A percentile compares a stretch with the other conserved stretches of the same genome.
phyloP scores from a whole-genome alignment of 53 echinoderm and acorn worm genomes.

The Hippasteria phrygiana region DNA sequence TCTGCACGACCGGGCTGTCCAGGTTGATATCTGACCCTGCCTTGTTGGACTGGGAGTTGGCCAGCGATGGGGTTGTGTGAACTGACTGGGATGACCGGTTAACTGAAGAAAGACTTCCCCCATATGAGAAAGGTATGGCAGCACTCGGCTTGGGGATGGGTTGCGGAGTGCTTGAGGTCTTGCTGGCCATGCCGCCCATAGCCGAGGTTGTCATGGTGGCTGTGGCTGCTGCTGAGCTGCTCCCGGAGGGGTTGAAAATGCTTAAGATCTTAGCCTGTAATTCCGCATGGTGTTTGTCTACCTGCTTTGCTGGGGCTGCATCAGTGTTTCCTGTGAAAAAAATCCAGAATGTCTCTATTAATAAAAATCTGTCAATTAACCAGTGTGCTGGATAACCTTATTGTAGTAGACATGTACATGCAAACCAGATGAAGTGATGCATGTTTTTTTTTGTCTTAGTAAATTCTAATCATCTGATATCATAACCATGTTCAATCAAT shows the following conservation, averaged over 20 bases:
- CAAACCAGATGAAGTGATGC: too few relatives aligned
- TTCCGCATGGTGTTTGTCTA: conserved; percentile 50
- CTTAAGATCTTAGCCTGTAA: conserved; percentile 94
- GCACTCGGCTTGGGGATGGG: not conserved
- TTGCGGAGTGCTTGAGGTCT: too few relatives aligned
- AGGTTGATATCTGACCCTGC: conserved; percentile 70
- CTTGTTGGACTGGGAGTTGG: not conserved
- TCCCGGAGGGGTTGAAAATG: conserved; percentile 71
- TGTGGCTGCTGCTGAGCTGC: conserved; percentile 32
- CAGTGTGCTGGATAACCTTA: too few relatives aligned
- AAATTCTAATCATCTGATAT: too few relatives aligned
- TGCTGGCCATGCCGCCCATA: too few relatives aligned
- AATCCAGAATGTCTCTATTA: not conserved
- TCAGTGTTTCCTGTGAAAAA: conserved; percentile 44
- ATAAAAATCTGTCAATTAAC: not conserved
- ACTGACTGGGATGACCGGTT: not conserved
- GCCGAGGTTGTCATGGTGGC: not conserved
- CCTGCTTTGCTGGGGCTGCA: conserved; percentile 14
- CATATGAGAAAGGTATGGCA: not conserved
- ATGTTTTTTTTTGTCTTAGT: too few relatives aligned
- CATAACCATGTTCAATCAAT: too few relatives aligned
- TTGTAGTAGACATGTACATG: too few relatives aligned
- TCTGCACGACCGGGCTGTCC: conserved; percentile 95
- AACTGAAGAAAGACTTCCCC: not conserved
- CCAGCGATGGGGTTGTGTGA: not conserved